Conservation (phyloP, 1,140 invertebrate species). For the Scaptomyza pallida region DNA sequence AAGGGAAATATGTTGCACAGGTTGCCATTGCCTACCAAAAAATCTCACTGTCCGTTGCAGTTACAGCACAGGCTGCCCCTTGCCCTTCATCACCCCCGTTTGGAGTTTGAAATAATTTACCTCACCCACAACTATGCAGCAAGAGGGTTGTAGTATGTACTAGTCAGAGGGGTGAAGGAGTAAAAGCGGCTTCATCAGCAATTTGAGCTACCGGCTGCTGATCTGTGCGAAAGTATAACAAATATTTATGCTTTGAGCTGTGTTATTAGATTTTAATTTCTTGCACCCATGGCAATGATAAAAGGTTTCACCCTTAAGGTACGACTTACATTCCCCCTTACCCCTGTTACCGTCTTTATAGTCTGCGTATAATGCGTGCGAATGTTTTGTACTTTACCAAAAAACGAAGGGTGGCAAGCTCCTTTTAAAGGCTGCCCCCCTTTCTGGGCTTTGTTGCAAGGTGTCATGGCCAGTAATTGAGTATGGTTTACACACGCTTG, state of each 20-base stretch:
- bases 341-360: not conserved
- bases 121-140: not conserved
- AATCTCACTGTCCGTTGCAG: slow-evolving; percentile 56
- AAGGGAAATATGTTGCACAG: slow-evolving; percentile 71
- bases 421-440: slow-evolving; percentile 3
- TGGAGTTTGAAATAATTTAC: slow-evolving; percentile 74
- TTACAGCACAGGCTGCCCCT: slow-evolving; percentile 17
- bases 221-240: slow-evolving; percentile 69
- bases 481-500: slow-evolving; percentile 56
- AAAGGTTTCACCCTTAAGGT: slow-evolving; percentile 29
- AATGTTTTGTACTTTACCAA: slow-evolving; percentile 62
- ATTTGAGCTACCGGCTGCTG: slow-evolving; percentile 34
- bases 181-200: slow-evolving; percentile 49
- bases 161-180: too few relatives aligned
- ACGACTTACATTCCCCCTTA: slow-evolving; percentile 2
- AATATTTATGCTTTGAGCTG: slow-evolving; percentile 82
- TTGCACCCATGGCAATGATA: slow-evolving; percentile 71
- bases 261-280: slow-evolving; percentile 83
- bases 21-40: slow-evolving; percentile 58
- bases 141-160: too few relatives aligned
- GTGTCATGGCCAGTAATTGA: slow-evolving; percentile 80
- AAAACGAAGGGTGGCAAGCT: slow-evolving; percentile 44
- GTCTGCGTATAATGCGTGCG: slow-evolving; percentile 40
- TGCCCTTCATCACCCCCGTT: slow-evolving; percentile 25
- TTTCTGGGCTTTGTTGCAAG: slow-evolving; percentile 59